Evolutionary conservation across 2,888 invertebrate species (phyloP).

Genomic region (Drosophila nigritarsus): DNA sequence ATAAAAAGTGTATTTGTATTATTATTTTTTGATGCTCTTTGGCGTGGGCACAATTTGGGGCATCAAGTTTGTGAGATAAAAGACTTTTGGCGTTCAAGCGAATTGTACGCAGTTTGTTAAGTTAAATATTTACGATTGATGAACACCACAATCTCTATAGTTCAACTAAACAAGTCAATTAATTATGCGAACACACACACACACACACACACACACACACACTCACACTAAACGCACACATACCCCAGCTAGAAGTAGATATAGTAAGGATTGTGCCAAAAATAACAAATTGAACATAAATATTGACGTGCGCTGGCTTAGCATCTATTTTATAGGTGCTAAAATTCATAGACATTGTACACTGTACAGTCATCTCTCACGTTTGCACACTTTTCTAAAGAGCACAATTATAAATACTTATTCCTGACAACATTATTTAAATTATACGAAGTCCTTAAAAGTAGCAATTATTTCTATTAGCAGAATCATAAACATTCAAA

Average conservation of each 20-base stretch:
- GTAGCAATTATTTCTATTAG: no score
- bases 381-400: neutral
- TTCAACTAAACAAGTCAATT: constrained; percentile 78
- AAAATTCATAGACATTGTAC: constrained; percentile 59
- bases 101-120: constrained; percentile 67
- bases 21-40: neutral
- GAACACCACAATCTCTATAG: constrained; percentile 59
- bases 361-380: constrained; percentile 8
- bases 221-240: constrained; percentile 10
- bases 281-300: constrained; percentile 70
- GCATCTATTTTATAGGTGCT: constrained; percentile 68
- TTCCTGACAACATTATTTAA: neutral
- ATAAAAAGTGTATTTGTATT: constrained; percentile 12
- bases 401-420: neutral
- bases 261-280: constrained; percentile 62
- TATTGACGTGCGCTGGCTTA: constrained; percentile 53
- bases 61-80: constrained; percentile 47
- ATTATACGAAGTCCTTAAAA: no score
- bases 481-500: neutral
- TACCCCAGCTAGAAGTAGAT: constrained; percentile 37
- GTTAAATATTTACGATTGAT: constrained; percentile 69
- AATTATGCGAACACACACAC: constrained; percentile 59
- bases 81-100: constrained; percentile 30
- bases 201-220: constrained; percentile 7
- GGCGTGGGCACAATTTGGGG: constrained; percentile 57